A percentile compares a stretch with the other conserved stretches of the same genome.
Conservation (phyloP, 2,888 invertebrate species). For the Andrena haemorrhoa region DNA sequence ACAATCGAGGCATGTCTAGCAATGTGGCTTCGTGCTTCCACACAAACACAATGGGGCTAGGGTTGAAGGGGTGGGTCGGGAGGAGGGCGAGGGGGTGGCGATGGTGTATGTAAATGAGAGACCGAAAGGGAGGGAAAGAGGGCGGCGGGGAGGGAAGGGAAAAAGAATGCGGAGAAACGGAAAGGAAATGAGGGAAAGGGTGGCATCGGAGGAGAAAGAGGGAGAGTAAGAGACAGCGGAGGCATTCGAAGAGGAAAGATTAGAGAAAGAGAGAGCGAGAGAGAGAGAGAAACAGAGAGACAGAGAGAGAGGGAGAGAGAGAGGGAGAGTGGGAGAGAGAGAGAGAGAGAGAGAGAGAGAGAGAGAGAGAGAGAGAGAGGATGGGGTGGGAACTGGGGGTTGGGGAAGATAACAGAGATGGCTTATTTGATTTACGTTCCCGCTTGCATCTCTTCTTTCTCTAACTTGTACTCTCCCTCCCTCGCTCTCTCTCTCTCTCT, state of each 20-base stretch:
- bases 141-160: neutral
- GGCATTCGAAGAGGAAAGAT: slow-evolving; percentile 34
- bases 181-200: slow-evolving; percentile 18
- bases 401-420: slow-evolving; percentile 60
- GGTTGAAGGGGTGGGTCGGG: neutral
- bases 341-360: slow-evolving; percentile 13
- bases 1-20: slow-evolving; percentile 56
- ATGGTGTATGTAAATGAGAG: slow-evolving; percentile 38
- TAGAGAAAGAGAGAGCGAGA: slow-evolving; percentile 32
- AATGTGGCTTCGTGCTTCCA: slow-evolving; percentile 51
- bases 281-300: too few relatives aligned
- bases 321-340: slow-evolving; percentile 10
- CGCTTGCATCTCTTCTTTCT: slow-evolving; percentile 41
- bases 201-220: neutral
- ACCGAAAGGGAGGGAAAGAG: neutral
- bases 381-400: slow-evolving; percentile 16
- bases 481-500: neutral
- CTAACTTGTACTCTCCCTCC: neutral
- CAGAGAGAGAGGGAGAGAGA: slow-evolving; percentile 31
- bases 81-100: neutral
- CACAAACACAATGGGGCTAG: slow-evolving; percentile 37
- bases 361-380: slow-evolving; percentile 31
- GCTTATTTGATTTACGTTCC: slow-evolving; percentile 70
- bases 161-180: slow-evolving; percentile 21
- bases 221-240: neutral